Evolutionary conservation across 2,113 vertebrate species (phyloP).

Genomic region (Cranoglanis bouderius): DNA sequence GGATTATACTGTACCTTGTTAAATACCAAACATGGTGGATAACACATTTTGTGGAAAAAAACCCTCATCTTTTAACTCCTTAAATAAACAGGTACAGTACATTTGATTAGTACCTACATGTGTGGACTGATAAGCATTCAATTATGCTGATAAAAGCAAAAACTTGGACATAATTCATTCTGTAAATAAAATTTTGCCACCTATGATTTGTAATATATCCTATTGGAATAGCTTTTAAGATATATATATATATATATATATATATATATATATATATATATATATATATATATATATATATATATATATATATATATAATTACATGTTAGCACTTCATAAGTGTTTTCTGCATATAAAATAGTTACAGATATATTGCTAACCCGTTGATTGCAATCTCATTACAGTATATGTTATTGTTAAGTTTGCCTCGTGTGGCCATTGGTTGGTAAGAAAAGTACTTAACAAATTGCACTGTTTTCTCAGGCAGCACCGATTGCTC

Average conservation of each 20-base stretch:
- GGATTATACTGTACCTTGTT: background rate
- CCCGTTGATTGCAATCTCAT: background rate
- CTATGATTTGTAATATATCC: background rate
- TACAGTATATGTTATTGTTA: background rate
- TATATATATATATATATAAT: background rate
- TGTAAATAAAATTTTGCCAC: background rate
- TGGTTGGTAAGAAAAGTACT: background rate
- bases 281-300: background rate
- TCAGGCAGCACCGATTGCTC: conserved; percentile 88
- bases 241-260: no score
- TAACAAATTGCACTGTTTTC: conserved; percentile 40
- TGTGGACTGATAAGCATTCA: background rate
- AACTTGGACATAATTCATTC: background rate
- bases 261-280: background rate
- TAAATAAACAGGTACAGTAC: background rate
- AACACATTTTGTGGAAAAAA: background rate
- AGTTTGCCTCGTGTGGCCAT: background rate
- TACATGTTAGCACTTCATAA: background rate
- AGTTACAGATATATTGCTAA: background rate
- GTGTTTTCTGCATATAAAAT: background rate
- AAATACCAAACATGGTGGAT: background rate
- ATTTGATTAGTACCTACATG: background rate
- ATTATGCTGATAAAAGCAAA: background rate
- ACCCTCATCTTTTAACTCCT: background rate
- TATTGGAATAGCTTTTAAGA: background rate